Evolutionary conservation across 2,113 vertebrate species (phyloP).

Genomic region (Girardinichthys multiradiatus): DNA sequence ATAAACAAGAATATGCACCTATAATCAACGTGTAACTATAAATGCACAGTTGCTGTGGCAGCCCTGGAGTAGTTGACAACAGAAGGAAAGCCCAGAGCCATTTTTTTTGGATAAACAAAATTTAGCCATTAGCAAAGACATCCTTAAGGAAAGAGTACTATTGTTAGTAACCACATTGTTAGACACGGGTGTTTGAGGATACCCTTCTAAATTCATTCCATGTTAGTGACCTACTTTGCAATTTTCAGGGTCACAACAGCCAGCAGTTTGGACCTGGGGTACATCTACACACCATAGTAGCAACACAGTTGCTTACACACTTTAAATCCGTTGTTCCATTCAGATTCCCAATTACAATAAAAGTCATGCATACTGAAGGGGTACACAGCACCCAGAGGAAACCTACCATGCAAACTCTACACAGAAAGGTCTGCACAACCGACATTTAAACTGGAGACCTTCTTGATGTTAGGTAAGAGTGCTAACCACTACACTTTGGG

Average conservation of each 20-base stretch:
- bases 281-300: neutral
- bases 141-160: neutral
- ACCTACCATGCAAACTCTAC: too few species aligned
- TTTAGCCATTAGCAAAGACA: neutral
- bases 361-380: too few species aligned
- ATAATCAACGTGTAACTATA: constrained; percentile 6
- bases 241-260: neutral
- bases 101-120: constrained; percentile 57
- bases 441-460: too few species aligned
- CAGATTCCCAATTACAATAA: neutral
- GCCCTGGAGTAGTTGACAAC: constrained; percentile 35
- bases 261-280: neutral
- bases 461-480: too few species aligned
- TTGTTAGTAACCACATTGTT: constrained; percentile 21
- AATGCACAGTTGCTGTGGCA: constrained; percentile 50
- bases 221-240: neutral
- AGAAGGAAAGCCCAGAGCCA: constrained; percentile 40
- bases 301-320: neutral
- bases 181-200: neutral
- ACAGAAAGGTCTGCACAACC: too few species aligned
- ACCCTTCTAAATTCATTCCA: neutral
- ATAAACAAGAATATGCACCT: neutral
- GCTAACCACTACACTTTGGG: too few species aligned
- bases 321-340: neutral
- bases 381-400: too few species aligned